A percentile compares a stretch with the other conserved stretches of the same genome.
Evolutionary conservation across 1,140 invertebrate species (phyloP).

Genomic region (Microplitis demolitor): DNA sequence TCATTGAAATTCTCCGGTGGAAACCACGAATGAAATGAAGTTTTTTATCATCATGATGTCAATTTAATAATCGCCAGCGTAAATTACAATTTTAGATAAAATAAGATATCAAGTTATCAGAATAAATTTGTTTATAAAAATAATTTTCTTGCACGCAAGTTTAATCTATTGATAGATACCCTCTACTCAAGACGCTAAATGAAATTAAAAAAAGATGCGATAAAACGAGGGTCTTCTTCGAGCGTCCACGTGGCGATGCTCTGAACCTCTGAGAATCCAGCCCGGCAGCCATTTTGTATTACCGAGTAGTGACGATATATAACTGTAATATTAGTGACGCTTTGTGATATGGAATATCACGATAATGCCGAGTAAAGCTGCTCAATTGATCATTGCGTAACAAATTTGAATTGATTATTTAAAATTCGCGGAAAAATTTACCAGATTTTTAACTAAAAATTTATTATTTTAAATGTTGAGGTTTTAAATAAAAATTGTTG

Average conservation of each 20-base stretch:
- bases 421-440: too few species aligned
- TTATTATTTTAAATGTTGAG: too few species aligned
- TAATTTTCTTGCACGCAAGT: too few species aligned
- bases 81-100: too few species aligned
- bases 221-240: constrained; percentile 33
- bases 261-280: constrained; percentile 55
- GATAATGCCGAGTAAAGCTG: neutral
- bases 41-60: constrained; percentile 45
- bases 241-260: constrained; percentile 53
- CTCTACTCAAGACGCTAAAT: neutral
- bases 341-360: neutral
- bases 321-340: constrained; percentile 12
- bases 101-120: too few species aligned
- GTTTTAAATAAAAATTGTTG: too few species aligned
- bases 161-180: too few species aligned
- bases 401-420: neutral
- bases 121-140: too few species aligned
- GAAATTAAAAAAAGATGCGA: neutral
- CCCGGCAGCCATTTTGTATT: constrained; percentile 57
- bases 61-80: neutral
- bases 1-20: constrained; percentile 49
- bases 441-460: neutral
- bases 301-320: constrained; percentile 25
- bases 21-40: constrained; percentile 53
- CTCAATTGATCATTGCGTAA: constrained; percentile 5